Conservation (phyloP, 1,140 invertebrate species). For the Brachionus sp. region DNA sequence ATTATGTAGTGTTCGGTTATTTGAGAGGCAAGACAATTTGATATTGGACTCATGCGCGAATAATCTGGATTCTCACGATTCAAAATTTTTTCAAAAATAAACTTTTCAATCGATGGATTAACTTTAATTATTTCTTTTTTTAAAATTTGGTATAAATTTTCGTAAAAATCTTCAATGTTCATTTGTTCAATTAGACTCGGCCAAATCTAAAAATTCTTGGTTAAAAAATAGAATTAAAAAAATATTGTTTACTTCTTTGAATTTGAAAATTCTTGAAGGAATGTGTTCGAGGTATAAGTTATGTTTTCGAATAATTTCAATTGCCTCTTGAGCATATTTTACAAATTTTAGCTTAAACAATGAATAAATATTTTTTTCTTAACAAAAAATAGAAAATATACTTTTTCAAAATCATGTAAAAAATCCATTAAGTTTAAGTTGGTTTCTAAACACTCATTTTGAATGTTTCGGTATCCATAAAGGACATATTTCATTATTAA, state of each 20-base stretch:
- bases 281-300: conserved; percentile 6
- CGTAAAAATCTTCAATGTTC: conserved; percentile 14
- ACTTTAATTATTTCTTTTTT: conserved; percentile 24
- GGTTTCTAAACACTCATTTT: background rate
- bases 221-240: background rate
- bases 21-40: background rate
- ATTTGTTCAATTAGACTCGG: background rate
- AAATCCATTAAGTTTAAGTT: background rate
- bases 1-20: background rate
- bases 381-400: background rate
- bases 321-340: background rate
- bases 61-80: background rate
- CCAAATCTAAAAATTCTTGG: background rate
- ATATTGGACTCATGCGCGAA: background rate
- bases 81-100: conserved; percentile 1
- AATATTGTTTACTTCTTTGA: background rate
- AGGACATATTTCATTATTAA: conserved; percentile 13
- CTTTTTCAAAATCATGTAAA: conserved; percentile 1
- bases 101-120: background rate
- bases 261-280: conserved; percentile 16
- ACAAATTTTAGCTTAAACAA: background rate
- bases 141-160: conserved; percentile 17
- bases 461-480: background rate
- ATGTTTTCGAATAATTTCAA: background rate
- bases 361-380: background rate